A percentile compares a stretch with the other conserved stretches of the same genome.
These are phyloP conservation scores for Neolamprologus fasciatus DNA, from an alignment of 2,113 vertebrate species.

Conservation along the genomic window DNA sequence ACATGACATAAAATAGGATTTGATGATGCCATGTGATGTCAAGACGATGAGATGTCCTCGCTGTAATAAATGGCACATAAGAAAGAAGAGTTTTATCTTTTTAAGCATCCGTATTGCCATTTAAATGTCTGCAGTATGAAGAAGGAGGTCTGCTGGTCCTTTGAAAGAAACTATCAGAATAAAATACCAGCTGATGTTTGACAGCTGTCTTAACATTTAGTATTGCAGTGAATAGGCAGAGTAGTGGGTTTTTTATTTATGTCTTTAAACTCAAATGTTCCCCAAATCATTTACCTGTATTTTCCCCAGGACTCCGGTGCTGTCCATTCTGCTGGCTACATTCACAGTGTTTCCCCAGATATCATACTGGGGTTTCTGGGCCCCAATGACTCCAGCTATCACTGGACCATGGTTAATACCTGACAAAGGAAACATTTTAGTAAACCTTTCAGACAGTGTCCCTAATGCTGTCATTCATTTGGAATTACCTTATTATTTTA, in stretches of 20 bases:
- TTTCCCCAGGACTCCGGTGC: constrained; percentile 93
- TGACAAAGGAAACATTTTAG: constrained; percentile 42
- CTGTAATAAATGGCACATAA: neutral
- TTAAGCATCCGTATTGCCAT: neutral
- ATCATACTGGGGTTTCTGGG: constrained; percentile 97
- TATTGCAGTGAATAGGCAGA: neutral
- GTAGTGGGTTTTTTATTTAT: neutral
- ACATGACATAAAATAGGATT: neutral
- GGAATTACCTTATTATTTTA: neutral
- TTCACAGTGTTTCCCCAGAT: constrained; percentile 99
- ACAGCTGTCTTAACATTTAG: neutral
- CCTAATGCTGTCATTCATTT: neutral
- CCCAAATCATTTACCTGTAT: constrained; percentile 78
- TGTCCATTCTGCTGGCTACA: constrained; percentile 96
- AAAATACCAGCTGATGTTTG: neutral
- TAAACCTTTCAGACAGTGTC: neutral
- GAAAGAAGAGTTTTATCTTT: neutral
- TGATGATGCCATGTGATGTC: neutral
- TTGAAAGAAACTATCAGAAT: neutral
- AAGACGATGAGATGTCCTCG: neutral
- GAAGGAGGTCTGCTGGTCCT: neutral
- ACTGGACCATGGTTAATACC: constrained; percentile 97
- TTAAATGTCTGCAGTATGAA: neutral
- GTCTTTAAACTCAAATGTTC: neutral
- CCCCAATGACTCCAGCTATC: constrained; percentile 95